Base-by-base conservation (phyloP, 2,113 vertebrate genomes). In the Polypterus bichir region DNA sequence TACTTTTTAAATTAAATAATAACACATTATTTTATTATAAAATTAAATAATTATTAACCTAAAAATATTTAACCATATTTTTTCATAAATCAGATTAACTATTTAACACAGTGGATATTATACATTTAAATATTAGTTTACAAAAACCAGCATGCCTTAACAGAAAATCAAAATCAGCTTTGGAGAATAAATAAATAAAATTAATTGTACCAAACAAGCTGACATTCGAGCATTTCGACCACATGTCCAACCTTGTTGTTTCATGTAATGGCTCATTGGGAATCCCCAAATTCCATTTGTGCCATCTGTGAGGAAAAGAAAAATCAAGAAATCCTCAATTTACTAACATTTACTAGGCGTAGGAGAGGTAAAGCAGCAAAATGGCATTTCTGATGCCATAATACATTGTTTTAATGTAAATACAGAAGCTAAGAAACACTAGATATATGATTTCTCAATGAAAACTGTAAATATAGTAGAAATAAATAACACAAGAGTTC, bases 151-250 rank as follows among this genome's bases (percentile, higher is more conserved):
- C 27, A 27, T 27, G 27, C 27, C 27, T 27, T 27, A 27, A 27
- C 27, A 27, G 27, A 27, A 27, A 27, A 27, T 27, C 27, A 2
- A 27, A 27, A 27, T 27, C 27, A 27, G 27, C 27, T 27, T 27
- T 27, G 3, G 47, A 45, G 7, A 45, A 27, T 52, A 55, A 45
- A 60, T 45, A 64, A 71, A 64, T 3, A 49, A 7, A 71, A 68
- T 73, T 86, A 27, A 27, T 27, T 27, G 74, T 86, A 99, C 96
- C 87, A 99, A 83, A 75, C 96, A 99, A 0, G 93, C 96, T 63
- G 96, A 94, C 94, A 99, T 97, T 79, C 94, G 90, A 72, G 93
- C 91, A 66, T 98, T 98, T 48, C 92, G 82, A 66, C 96, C 94
- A 65, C 93, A 97, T 70, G 82, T 88, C 82, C 89, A 96, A 61